Base-by-base conservation (phyloP, 2,797 vertebrate species). In the Protonibea diacanthus region DNA sequence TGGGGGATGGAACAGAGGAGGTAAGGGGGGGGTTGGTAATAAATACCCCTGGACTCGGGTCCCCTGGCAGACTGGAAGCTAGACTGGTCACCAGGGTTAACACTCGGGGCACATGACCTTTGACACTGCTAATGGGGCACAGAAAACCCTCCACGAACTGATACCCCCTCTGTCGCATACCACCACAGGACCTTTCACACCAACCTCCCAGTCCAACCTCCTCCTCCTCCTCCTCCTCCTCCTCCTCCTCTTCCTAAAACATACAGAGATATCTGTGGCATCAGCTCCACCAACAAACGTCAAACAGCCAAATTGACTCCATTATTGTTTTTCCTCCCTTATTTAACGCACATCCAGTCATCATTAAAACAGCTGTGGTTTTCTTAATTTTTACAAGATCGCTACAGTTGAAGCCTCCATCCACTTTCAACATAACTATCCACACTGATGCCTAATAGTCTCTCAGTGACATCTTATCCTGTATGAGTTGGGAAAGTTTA, bases 81-180 rank as follows among this genome's bases (percentile, higher is more conserved):
- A 95, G 94, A 95, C 95, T 95, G 95, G 95, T 95, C 94, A 95
- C 89, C 81, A 90, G 88, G 94, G 95, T 96, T 95, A 95, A 95
- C 95, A 95, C 95, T 91, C 93, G 89, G 95, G 93, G 93, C 94
- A 93, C 87, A 90, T 88, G 91, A 95, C 94, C 95, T 95, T 91
- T 95, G 95, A 96, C 95, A 92, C 85, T 91, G 91, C 95, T 95
- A 96, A 96, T 95, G 94, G 95, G 95, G 95, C 94, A 95, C 92
- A 94, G 93, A 94, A 91, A 94, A 91, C 92, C 90, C 94, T 94
- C 89, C 91, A 93, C 86, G 92, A 96, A 95, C 91, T 92, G 91
- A 95, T 94, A 94, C 94, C 93, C 93, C 93, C 92, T 84, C 92
- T 88, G 88, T 92, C 77, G 78, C 95, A 96, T 96, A 95, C 95